Base-by-base conservation (phyloP, 1,140 invertebrate genomes). In the Magallana angulata region DNA sequence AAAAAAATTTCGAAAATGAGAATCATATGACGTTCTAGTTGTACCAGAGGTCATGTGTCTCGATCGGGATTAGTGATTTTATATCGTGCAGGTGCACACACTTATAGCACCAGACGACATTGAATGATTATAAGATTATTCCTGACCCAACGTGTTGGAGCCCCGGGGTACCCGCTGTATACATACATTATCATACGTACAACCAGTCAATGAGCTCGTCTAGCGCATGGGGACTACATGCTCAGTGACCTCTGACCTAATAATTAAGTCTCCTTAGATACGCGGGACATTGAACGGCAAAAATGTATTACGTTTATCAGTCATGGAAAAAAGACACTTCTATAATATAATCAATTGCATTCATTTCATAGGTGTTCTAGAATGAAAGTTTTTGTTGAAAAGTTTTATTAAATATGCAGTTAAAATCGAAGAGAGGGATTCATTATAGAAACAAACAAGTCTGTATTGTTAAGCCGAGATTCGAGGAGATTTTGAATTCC, bases 201-300 rank as follows among this genome's bases (percentile, higher is more conserved):
- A 71, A 30, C 68, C 24, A 71, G 68, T 71, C 68, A 71, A 71
- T 71, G 68, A 71, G 36, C 24, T 30, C 24, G 18, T 11, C 68
- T 12, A 62, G 7, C 68, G 8, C 24, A 24, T 12, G 68, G 24
- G 68, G 16, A 71, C 68, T 71, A 71, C 36, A 71, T 30, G 9
- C 18, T 30, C 24, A 1, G 8, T 71, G 68, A 71, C 68, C 68
- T 24, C 68, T 71, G 68, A 71, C 68, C 68, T 11, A 7, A 11
- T 24, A 71, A 9, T 7, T 30, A 30, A 71, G 36, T 71, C 36
- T 71, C 68, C 68, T 30, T 71, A 30, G 68, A 30, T 71, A 71
- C 68, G 24, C 24, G 60, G 14, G 14, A 12, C 60, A 71, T 30
- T 71, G 68, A 71, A 24, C 68, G 24, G 0, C 0, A 71, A 30